Conservation (phyloP, 2,797 vertebrate genomes). For the Melanotaenia boesemani region DNA sequence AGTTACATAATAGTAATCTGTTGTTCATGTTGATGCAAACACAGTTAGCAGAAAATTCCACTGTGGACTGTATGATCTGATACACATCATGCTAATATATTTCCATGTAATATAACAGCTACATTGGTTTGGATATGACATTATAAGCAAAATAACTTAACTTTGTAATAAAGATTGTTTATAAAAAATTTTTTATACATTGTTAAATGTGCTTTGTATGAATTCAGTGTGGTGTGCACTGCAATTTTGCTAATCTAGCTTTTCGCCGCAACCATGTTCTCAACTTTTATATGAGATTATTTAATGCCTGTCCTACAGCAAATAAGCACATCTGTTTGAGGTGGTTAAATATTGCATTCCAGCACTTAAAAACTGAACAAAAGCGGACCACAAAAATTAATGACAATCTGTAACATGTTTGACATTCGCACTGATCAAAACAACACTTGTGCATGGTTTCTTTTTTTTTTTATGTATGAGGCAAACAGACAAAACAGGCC, state of each 20-base stretch:
- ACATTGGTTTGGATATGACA: background rate
- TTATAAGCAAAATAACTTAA: background rate
- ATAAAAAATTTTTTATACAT: background rate
- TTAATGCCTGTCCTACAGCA: conserved; percentile 44
- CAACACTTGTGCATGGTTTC: conserved; percentile 41
- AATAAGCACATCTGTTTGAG: conserved; percentile 60
- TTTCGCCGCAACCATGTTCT: conserved; percentile 35
- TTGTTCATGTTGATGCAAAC: background rate
- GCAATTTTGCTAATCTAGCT: conserved; percentile 38
- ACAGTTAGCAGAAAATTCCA: background rate
- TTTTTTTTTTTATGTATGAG: conserved; percentile 25
- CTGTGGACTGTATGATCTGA: background rate
- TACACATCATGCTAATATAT: background rate
- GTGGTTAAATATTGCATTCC: conserved; percentile 47
- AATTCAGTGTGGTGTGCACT: conserved; percentile 12
- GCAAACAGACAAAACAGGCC: conserved; percentile 36
- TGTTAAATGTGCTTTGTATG: conserved; percentile 27
- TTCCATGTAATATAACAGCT: background rate
- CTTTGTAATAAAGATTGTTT: background rate
- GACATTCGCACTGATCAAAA: conserved; percentile 31
- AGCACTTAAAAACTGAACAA: conserved; percentile 32
- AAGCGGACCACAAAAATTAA: conserved; percentile 50
- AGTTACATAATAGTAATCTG: background rate
- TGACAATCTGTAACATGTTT: conserved; percentile 48
- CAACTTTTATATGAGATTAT: conserved; percentile 40